Percentiles rank a stretch among this genome's conserved stretches.
These are phyloP conservation scores for Halcyon malimbica DNA, from an alignment of 2,113 vertebrate genomes.

Conservation along the genomic window DNA sequence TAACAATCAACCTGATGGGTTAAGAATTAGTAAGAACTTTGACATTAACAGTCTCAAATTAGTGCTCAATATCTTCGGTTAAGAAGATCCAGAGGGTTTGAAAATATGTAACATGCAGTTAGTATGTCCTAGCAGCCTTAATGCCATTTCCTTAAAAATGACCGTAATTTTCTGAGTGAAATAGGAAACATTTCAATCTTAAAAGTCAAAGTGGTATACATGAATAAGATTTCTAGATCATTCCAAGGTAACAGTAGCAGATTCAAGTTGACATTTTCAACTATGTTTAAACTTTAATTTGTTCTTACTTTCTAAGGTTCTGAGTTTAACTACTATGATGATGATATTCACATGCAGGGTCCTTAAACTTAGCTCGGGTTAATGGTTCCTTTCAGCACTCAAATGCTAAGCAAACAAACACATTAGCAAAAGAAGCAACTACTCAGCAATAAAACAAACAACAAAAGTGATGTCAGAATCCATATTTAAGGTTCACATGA, in stretches of 20 bases:
- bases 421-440: neutral
- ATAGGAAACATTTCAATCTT: neutral
- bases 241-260: neutral
- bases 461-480: neutral
- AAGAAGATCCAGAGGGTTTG: neutral
- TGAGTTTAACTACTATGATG: slow-evolving; percentile 2
- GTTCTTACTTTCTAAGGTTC: neutral
- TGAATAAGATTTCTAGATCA: neutral
- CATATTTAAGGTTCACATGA: neutral
- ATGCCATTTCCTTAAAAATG: neutral
- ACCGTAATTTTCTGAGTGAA: neutral
- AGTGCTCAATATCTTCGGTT: neutral
- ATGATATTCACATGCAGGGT: neutral
- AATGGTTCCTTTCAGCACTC: neutral
- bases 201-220: neutral
- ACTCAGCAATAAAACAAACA: neutral
- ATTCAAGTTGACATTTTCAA: neutral
- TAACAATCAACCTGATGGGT: neutral
- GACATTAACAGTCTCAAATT: neutral
- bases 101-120: neutral
- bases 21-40: neutral
- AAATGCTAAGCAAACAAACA: neutral
- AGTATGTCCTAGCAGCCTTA: neutral
- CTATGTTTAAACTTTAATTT: neutral
- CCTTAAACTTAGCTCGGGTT: neutral